Conservation (phyloP, 2,113 vertebrate genomes). For the Actenoides lindsayi region DNA sequence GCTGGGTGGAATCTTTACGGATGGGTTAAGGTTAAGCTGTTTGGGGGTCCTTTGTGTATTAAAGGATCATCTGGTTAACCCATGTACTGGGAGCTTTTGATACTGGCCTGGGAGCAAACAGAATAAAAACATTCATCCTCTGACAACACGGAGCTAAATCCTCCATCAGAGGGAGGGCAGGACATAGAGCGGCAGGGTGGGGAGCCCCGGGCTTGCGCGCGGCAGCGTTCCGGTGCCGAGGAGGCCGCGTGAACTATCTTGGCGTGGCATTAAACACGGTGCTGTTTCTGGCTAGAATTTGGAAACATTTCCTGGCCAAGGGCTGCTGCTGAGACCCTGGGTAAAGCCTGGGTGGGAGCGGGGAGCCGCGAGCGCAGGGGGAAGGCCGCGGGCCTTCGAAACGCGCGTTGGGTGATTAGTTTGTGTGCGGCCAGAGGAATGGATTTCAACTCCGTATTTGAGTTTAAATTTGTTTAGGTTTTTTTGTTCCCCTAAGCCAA, state of each 20-base stretch:
- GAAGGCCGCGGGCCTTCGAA: accelerated
- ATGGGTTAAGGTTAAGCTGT: conserved; percentile 77
- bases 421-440: background rate
- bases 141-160: conserved; percentile 66
- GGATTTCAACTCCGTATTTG: background rate
- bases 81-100: conserved; percentile 64
- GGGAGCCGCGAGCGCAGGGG: background rate
- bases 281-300: background rate
- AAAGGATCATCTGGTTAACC: conserved; percentile 81
- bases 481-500: background rate
- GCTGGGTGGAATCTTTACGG: conserved; percentile 67
- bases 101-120: conserved; percentile 64
- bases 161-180: background rate
- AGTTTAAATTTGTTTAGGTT: background rate
- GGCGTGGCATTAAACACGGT: background rate
- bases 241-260: background rate
- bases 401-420: accelerated
- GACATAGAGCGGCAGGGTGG: background rate
- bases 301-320: background rate
- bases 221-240: background rate
- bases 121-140: conserved; percentile 66
- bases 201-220: background rate
- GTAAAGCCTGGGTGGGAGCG: background rate
- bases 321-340: background rate
- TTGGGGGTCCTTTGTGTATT: conserved; percentile 77